Evolutionary conservation across 1,140 invertebrate species (phyloP).

Genomic region (Melitaea cinxia): DNA sequence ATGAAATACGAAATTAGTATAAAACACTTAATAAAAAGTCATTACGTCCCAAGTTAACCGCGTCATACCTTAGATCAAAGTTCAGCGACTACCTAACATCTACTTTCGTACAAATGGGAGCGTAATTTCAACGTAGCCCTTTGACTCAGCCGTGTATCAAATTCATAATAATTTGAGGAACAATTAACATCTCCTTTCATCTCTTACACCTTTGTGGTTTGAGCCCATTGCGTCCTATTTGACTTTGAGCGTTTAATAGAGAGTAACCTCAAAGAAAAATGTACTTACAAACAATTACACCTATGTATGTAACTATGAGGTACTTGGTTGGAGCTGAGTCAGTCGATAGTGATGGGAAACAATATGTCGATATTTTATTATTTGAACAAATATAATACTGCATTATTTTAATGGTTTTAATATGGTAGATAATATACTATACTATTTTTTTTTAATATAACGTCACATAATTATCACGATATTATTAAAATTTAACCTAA

Average conservation of each 20-base stretch:
- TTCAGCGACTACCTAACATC: constrained; percentile 27
- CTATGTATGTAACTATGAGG: constrained; percentile 77
- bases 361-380: constrained; percentile 31
- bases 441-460: background rate
- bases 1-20: constrained; percentile 37
- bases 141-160: constrained; percentile 69
- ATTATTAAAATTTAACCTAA: too few species aligned
- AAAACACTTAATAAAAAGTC: constrained; percentile 38
- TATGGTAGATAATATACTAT: background rate
- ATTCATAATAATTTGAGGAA: constrained; percentile 80
- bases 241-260: constrained; percentile 78
- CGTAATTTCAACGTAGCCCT: constrained; percentile 61
- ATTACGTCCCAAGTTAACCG: constrained; percentile 13
- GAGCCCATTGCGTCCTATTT: constrained; percentile 75
- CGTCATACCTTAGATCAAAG: constrained; percentile 32
- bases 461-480: too few species aligned
- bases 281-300: constrained; percentile 79
- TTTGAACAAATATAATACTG: too few species aligned
- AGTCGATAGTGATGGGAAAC: constrained; percentile 47
- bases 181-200: constrained; percentile 74
- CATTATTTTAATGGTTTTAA: too few species aligned
- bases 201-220: constrained; percentile 72
- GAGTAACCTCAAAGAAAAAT: constrained; percentile 82
- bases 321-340: constrained; percentile 70
- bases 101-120: constrained; percentile 38